Percentiles rank a stretch among this genome's conserved stretches.
Evolutionary conservation across 2,888 invertebrate genomes (phyloP).

Genomic region (Gerris lacustris): DNA sequence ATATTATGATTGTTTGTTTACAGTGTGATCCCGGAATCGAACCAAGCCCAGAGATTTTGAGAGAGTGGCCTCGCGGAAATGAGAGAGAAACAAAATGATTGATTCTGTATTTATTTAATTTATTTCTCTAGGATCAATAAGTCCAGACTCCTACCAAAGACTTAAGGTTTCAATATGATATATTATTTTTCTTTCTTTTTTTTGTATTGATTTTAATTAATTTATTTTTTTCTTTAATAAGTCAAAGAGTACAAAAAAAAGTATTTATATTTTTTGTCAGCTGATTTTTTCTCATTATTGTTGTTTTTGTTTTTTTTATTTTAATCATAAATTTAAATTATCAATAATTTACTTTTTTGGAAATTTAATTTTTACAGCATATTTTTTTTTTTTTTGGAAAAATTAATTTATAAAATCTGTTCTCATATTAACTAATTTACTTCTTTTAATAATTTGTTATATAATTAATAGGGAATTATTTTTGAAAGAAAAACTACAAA

Average conservation of each 20-base stretch:
- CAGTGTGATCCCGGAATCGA: not conserved
- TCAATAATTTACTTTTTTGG: not conserved
- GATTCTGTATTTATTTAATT: conserved; percentile 17
- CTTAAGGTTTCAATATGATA: conserved; percentile 26
- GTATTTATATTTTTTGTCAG: not conserved
- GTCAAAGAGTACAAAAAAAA: conserved; percentile 2
- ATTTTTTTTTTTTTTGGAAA: not conserved
- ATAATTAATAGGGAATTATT: too few species aligned
- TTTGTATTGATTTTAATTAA: conserved; percentile 14
- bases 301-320: not conserved
- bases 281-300: not conserved
- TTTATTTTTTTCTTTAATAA: conserved; percentile 20
- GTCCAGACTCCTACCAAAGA: conserved; percentile 23
- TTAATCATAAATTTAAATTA: not conserved
- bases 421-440: not conserved
- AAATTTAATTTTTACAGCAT: not conserved
- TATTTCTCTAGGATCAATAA: conserved; percentile 14
- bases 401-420: not conserved
- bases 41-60: not conserved
- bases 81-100: conserved; percentile 12
- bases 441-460: too few species aligned
- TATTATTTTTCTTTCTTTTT: conserved; percentile 12
- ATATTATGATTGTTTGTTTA: not conserved
- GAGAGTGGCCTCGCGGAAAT: not conserved
- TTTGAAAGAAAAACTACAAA: too few species aligned